Evolutionary conservation across 2,113 vertebrate species (phyloP).

Genomic region (Dissostichus mawsoni): DNA sequence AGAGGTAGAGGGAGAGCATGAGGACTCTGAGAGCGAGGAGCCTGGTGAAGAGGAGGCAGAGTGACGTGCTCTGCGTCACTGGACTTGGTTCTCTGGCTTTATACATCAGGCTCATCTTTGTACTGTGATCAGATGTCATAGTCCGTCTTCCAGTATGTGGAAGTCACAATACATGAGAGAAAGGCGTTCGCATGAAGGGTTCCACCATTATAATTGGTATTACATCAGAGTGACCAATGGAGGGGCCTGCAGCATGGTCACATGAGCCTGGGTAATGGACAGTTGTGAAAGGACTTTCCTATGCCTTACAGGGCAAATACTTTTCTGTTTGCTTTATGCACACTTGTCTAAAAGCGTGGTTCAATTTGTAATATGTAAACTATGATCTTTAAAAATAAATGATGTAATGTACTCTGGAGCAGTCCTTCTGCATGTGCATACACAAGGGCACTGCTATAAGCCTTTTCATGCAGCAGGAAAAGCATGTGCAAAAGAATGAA

Average conservation of each 20-base stretch:
- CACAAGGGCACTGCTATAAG: not conserved
- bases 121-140: constrained; percentile 19
- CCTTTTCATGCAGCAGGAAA: not conserved
- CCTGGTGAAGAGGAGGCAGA: constrained; percentile 29
- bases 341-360: constrained; percentile 5
- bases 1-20: constrained; percentile 29
- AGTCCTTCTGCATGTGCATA: not conserved
- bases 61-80: constrained; percentile 33
- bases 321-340: not conserved
- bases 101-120: constrained; percentile 6
- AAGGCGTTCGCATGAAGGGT: constrained; percentile 5
- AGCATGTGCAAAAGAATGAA: not conserved
- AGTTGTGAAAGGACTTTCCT: constrained; percentile 11
- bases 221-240: not conserved
- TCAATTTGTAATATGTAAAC: constrained; percentile 25
- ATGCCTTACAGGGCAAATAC: not conserved
- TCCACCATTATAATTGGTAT: not conserved
- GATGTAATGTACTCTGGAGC: not conserved
- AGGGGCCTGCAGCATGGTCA: not conserved
- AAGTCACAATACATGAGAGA: not conserved
- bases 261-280: not conserved
- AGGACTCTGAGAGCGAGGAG: constrained; percentile 39
- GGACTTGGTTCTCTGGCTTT: constrained; percentile 26
- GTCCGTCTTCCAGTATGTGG: constrained; percentile 8
- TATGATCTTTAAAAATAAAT: constrained; percentile 32